Percentiles rank a stretch among this genome's conserved stretches.
phyloP scores from a whole-genome alignment of 2,797 vertebrate genomes.

The Buphagus erythrorhynchus region DNA sequence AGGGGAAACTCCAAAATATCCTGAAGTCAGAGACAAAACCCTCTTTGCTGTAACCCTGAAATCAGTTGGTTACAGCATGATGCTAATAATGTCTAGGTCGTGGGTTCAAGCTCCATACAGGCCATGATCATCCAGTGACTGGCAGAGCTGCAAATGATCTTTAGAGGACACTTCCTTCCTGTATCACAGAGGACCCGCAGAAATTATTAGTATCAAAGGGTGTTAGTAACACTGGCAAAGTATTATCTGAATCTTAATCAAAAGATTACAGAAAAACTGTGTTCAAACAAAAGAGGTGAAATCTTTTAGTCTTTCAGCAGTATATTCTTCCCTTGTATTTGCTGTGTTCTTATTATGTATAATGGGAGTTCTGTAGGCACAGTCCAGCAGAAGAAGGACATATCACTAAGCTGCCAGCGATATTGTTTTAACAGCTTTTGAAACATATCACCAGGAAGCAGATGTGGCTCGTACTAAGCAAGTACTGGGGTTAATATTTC shows the following conservation, averaged over 20 bases:
- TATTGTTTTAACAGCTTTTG: conserved; percentile 47
- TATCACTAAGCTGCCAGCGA: not conserved
- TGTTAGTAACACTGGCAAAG: not conserved
- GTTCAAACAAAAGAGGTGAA: not conserved
- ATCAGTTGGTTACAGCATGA: not conserved
- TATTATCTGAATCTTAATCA: not conserved
- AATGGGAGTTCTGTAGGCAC: not conserved
- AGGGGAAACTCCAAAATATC: not conserved
- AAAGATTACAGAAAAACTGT: not conserved
- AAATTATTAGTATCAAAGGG: not conserved
- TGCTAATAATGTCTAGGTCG: not conserved
- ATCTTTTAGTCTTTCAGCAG: not conserved
- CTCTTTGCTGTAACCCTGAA: not conserved
- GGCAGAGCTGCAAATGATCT: not conserved
- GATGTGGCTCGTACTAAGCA: conserved; percentile 42
- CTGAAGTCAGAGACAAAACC: not conserved
- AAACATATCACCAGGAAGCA: conserved; percentile 66
- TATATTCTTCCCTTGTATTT: not conserved
- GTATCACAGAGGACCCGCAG: not conserved
- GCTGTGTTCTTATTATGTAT: not conserved
- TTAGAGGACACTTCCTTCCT: not conserved
- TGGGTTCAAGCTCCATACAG: not conserved
- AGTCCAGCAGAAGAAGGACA: not conserved
- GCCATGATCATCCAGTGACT: not conserved
- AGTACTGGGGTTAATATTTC: conserved; percentile 58